Base-by-base conservation (phyloP, 2,888 invertebrate species). In the Matsumyia berberina region DNA sequence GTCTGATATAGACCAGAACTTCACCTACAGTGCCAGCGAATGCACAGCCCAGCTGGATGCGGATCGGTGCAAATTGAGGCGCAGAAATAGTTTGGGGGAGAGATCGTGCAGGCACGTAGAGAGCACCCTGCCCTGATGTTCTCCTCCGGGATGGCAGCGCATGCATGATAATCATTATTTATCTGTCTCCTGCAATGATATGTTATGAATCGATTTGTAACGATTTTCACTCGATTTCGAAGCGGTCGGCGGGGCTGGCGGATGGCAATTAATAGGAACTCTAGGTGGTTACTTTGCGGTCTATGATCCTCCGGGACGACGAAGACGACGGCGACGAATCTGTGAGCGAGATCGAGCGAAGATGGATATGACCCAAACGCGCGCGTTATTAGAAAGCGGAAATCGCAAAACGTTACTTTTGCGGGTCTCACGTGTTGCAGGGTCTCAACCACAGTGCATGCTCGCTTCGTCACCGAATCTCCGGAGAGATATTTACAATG, bases 131-230 rank as follows among this genome's bases (percentile, higher is more conserved):
- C 74, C n/a, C n/a, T n/a, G n/a, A n/a, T n/a, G n/a, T n/a, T n/a
- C n/a, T 67, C 77, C 77, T 55, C 19, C 62, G 62, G 57, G 72
- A 60, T 69, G 69, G 60, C 55, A 73, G 66, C 37, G 35, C 82
- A 83, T 83, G 83, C 66, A 83, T 83, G 78, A 55, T 72, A 83
- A 67, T 79, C 78, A 78, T 83, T 79, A 83, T 78, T 79, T 79
- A 79, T 83, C 78, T 79, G 62, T 79, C 83, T 83, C 83, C 79
- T 83, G 83, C 83, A 79, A 83, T 69, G 83, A 79, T 83, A 83
- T 83, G 78, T 83, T 79, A 83, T 78, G 83, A 78, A 83, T 79
- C 83, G 78, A 83, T 83, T 83, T 83, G 83, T 83, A 83, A 78
- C 83, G 83, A 83, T 78, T 83, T 83, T 83, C 78, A 72, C 78